These are phyloP conservation scores for Colossoma macropomum DNA, from an alignment of 2,113 vertebrate species.

Conservation along the genomic window DNA sequence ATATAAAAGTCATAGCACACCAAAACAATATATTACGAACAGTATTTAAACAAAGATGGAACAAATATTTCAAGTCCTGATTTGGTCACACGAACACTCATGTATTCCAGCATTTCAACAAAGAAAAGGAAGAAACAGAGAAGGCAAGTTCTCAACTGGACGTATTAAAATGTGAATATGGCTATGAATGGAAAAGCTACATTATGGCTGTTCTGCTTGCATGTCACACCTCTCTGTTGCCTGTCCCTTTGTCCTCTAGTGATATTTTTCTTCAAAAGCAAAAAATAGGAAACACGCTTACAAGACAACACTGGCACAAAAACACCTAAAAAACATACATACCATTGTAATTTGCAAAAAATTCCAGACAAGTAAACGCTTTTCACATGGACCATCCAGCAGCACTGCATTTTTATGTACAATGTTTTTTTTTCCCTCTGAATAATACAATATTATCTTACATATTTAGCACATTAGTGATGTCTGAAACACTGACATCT, in stretches of 20 bases:
- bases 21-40: slow-evolving; percentile 65
- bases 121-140: slow-evolving; percentile 5
- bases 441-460: slow-evolving; percentile 52
- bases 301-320: slow-evolving; percentile 23
- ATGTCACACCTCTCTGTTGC: background rate
- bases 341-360: slow-evolving; percentile 33
- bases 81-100: slow-evolving; percentile 81
- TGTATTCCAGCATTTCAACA: slow-evolving; percentile 63
- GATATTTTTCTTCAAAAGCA: background rate
- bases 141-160: background rate
- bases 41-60: slow-evolving; percentile 65
- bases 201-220: slow-evolving; percentile 23
- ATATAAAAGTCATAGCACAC: slow-evolving; percentile 55
- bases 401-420: slow-evolving; percentile 53
- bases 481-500: slow-evolving; percentile 42
- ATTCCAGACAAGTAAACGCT: slow-evolving; percentile 42
- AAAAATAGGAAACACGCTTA: slow-evolving; percentile 29
- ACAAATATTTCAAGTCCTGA: slow-evolving; percentile 83
- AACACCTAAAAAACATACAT: slow-evolving; percentile 40
- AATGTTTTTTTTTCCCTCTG: slow-evolving; percentile 27
- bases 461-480: slow-evolving; percentile 56
- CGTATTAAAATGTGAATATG: slow-evolving; percentile 32
- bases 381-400: slow-evolving; percentile 52
- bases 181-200: slow-evolving; percentile 47
- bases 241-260: slow-evolving; percentile 38